Percentiles rank a stretch among this genome's conserved stretches.
phyloP scores from a whole-genome alignment of 2,797 vertebrate species.

The Brachyalestes nurse region DNA sequence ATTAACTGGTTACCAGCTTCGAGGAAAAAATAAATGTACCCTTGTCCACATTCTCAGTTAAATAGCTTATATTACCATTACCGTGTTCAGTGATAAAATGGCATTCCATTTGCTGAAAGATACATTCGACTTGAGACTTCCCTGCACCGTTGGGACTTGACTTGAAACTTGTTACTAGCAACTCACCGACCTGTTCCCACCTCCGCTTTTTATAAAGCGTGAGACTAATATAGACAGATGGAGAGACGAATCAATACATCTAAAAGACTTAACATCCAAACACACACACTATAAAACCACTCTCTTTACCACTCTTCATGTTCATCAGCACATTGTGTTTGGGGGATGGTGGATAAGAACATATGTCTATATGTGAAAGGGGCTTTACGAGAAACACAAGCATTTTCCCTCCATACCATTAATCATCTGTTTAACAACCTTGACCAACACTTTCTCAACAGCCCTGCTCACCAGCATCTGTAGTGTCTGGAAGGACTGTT shows the following conservation, averaged over 20 bases:
- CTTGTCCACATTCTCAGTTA: no score
- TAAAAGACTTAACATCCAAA: slow-evolving; percentile 65
- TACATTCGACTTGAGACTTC: no score
- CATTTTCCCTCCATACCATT: slow-evolving; percentile 12
- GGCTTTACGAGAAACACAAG: slow-evolving; percentile 44
- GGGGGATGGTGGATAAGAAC: not conserved
- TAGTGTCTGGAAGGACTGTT: not conserved
- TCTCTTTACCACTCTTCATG: slow-evolving; percentile 13
- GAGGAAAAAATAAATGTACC: no score
- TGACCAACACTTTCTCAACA: slow-evolving; percentile 13
- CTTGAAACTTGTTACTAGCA: no score
- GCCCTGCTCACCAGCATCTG: slow-evolving; percentile 49
- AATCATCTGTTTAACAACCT: slow-evolving; percentile 45
- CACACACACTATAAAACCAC: not conserved
- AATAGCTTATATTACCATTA: no score
- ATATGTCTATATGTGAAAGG: not conserved
- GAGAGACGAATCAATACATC: slow-evolving; percentile 69
- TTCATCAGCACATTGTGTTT: slow-evolving; percentile 18
- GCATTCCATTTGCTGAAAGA: no score
- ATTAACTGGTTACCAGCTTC: no score
- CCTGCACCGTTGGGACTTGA: no score
- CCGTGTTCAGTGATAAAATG: no score
- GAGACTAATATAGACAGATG: slow-evolving; percentile 69
- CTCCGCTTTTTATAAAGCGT: slow-evolving; percentile 44
- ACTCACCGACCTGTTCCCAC: no score